phyloP scores from a whole-genome alignment of 2,113 vertebrate genomes.

The Tringa solitaria region DNA sequence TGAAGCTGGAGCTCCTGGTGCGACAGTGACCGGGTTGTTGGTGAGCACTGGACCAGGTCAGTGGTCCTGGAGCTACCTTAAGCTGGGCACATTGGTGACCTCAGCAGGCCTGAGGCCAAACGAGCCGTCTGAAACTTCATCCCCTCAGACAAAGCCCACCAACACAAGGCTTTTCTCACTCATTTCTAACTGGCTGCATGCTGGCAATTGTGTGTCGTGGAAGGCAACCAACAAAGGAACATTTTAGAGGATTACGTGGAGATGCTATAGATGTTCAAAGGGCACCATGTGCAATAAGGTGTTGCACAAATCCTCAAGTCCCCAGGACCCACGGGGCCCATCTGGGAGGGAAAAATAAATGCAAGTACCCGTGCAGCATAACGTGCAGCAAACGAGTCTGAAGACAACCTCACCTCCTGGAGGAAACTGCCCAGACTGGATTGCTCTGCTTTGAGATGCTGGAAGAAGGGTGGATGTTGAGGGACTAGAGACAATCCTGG shows the following conservation, averaged over 20 bases:
- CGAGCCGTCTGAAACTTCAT: background rate
- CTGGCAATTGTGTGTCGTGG: background rate
- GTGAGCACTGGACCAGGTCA: background rate
- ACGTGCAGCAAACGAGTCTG: background rate
- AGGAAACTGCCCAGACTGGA: background rate
- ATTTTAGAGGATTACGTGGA: background rate
- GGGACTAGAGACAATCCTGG: background rate
- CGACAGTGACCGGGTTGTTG: background rate
- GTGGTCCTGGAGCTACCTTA: background rate
- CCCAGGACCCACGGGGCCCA: background rate
- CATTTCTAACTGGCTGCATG: rapidly evolving
- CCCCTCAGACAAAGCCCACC: background rate
- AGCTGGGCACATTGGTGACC: background rate
- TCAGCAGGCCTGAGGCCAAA: background rate
- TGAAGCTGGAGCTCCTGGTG: background rate
- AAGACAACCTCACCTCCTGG: background rate
- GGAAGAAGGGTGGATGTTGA: background rate
- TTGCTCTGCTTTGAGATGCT: background rate
- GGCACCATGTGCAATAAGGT: background rate
- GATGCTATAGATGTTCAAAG: background rate
- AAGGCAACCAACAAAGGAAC: background rate
- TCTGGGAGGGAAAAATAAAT: background rate
- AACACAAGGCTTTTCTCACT: background rate
- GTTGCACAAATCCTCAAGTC: background rate
- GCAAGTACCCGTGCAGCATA: background rate